These are phyloP conservation scores for Probosciger aterrimus DNA, from an alignment of 2,113 vertebrate genomes.

Conservation along the genomic window DNA sequence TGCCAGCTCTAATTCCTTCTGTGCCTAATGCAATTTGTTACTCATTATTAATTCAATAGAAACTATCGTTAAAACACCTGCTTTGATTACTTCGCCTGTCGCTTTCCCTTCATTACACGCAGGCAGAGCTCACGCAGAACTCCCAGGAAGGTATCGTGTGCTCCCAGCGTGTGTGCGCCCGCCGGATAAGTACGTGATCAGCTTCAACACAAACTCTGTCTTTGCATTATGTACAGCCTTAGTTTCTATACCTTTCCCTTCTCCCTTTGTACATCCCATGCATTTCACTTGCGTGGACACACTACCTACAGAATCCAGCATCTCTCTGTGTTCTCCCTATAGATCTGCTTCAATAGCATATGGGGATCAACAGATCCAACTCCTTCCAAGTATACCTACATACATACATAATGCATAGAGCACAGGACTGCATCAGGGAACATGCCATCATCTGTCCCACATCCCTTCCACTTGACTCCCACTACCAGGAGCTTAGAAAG, in stretches of 20 bases:
- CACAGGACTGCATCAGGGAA: neutral
- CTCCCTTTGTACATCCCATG: neutral
- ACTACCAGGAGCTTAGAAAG: neutral
- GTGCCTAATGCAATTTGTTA: slow-evolving; percentile 46
- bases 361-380: neutral
- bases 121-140: neutral
- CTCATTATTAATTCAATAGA: slow-evolving; percentile 49
- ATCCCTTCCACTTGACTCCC: neutral
- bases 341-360: neutral
- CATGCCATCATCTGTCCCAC: neutral
- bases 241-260: neutral
- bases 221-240: fast-evolving
- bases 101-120: neutral
- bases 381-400: neutral
- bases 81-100: neutral
- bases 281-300: neutral
- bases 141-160: neutral
- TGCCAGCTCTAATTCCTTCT: slow-evolving; percentile 41
- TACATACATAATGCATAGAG: neutral
- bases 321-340: neutral
- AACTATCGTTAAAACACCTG: slow-evolving; percentile 16
- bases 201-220: neutral
- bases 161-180: fast-evolving
- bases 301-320: fast-evolving
- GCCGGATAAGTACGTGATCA: neutral